phyloP scores from a whole-genome alignment of 2,888 invertebrate genomes.

The Phania funesta region DNA sequence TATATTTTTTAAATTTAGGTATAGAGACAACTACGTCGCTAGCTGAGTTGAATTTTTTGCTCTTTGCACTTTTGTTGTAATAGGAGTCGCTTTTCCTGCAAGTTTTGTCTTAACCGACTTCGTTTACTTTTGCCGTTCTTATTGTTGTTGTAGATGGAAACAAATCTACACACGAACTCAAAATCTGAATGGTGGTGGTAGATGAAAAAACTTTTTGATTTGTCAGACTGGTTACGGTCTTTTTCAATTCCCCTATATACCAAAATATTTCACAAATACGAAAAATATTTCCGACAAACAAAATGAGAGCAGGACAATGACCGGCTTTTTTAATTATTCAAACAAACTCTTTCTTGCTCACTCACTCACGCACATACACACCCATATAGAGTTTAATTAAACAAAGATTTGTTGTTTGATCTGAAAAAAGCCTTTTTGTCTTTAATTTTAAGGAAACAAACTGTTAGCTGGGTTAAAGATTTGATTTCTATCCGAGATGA shows the following conservation, averaged over 20 bases:
- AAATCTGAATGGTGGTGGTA: slow-evolving; percentile 10
- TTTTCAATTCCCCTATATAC: slow-evolving; percentile 31
- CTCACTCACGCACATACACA: background rate
- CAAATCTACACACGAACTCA: slow-evolving; percentile 35
- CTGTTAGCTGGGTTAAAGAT: background rate
- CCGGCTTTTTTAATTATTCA: slow-evolving; percentile 44
- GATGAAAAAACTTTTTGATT: slow-evolving; percentile 12
- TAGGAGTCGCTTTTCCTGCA: slow-evolving; percentile 49
- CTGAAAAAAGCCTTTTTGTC: background rate
- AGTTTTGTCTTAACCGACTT: slow-evolving; percentile 42
- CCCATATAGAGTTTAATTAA: background rate
- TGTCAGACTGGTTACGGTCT: slow-evolving; percentile 33
- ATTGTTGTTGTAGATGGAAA: slow-evolving; percentile 50
- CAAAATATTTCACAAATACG: slow-evolving; percentile 32
- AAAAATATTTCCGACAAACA: slow-evolving; percentile 48
- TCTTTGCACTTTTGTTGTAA: background rate
- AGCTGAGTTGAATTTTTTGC: slow-evolving; percentile 6
- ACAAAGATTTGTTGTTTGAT: background rate
- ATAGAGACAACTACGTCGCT: slow-evolving; percentile 48
- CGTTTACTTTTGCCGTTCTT: slow-evolving; percentile 22
- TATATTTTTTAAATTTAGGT: slow-evolving; percentile 34
- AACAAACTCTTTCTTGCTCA: background rate
- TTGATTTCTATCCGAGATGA: slow-evolving; percentile 18
- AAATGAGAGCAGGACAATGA: slow-evolving; percentile 58
- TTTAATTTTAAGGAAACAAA: background rate